Percentiles rank a stretch among this genome's conserved stretches.
These are phyloP conservation scores for Coilia nasus DNA, from an alignment of 2,797 vertebrate species.

Conservation along the genomic window DNA sequence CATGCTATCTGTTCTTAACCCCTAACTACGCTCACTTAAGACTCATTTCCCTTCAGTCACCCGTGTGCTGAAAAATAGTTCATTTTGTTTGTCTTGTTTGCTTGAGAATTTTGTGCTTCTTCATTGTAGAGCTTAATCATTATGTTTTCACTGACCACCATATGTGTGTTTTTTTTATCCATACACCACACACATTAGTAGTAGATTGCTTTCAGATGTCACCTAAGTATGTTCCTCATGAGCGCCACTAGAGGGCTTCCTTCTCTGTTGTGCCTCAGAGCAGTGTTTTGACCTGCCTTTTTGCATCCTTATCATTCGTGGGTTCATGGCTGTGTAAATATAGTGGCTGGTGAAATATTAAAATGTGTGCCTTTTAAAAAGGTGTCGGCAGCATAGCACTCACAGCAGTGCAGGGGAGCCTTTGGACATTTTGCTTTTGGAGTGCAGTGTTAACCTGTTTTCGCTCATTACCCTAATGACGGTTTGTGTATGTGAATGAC, in stretches of 20 bases:
- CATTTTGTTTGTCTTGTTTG: background rate
- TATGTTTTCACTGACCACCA: background rate
- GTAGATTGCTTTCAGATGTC: background rate
- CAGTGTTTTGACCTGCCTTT: background rate
- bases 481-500: background rate
- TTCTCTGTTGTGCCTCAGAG: background rate
- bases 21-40: background rate
- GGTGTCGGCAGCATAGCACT: background rate
- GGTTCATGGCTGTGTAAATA: background rate
- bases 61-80: background rate
- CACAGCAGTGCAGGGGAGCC: background rate
- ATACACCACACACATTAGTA: background rate
- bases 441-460: background rate
- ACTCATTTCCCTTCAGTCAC: background rate
- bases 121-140: background rate
- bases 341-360: background rate
- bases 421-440: background rate
- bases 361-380: background rate
- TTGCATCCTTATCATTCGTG: background rate
- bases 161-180: too few species aligned
- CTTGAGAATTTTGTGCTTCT: background rate
- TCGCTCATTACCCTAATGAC: background rate
- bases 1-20: constrained; percentile 13
- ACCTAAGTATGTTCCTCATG: background rate
- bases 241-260: background rate